Evolutionary conservation across 2,797 vertebrate genomes (phyloP).

Genomic region (Sternotherus odoratus): DNA sequence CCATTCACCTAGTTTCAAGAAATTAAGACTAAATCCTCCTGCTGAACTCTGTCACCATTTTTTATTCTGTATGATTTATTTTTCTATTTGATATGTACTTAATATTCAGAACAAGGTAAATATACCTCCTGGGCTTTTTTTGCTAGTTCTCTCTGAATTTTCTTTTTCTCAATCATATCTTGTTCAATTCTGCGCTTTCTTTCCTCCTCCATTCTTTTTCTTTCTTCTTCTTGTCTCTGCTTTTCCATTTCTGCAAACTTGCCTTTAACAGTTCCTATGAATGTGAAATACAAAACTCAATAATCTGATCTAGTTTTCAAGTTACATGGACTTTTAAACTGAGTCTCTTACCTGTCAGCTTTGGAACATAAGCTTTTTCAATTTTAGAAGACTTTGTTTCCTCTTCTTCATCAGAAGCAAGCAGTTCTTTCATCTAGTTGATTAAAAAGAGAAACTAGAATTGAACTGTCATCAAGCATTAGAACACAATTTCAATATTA

Average conservation of each 20-base stretch:
- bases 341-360: slow-evolving; percentile 91
- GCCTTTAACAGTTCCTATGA: slow-evolving; percentile 95
- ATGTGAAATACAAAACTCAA: neutral
- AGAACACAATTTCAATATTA: neutral
- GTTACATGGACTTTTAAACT: neutral
- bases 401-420: slow-evolving; percentile 96
- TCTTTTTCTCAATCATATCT: slow-evolving; percentile 94
- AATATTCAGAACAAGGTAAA: neutral
- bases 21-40: neutral
- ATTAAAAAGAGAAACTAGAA: slow-evolving; percentile 56
- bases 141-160: slow-evolving; percentile 95
- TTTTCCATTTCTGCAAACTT: slow-evolving; percentile 99
- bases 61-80: fast-evolving
- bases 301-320: neutral
- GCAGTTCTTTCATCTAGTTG: slow-evolving; percentile 94
- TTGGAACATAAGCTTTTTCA: slow-evolving; percentile 97
- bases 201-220: slow-evolving; percentile 92
- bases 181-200: slow-evolving; percentile 92
- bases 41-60: neutral
- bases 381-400: slow-evolving; percentile 87
- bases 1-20: neutral
- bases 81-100: neutral
- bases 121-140: slow-evolving; percentile 93
- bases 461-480: slow-evolving; percentile 12
- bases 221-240: slow-evolving; percentile 93